A percentile compares a stretch with the other conserved stretches of the same genome.
These are phyloP conservation scores for Eristalis pertinax DNA, from an alignment of 2,888 invertebrate genomes.

Conservation along the genomic window DNA sequence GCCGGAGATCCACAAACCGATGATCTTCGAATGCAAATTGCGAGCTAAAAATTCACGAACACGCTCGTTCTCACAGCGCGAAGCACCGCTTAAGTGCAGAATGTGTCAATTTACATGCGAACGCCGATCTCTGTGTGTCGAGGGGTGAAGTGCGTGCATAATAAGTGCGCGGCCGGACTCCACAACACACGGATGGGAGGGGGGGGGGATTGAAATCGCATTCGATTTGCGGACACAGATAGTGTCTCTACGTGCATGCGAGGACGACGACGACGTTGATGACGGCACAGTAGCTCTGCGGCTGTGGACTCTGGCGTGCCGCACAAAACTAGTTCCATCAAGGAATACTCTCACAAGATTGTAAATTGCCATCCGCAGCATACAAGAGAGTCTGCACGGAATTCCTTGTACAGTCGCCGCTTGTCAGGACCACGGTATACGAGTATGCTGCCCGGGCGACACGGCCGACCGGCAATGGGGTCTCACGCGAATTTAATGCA, in stretches of 20 bases:
- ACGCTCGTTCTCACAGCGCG: constrained; percentile 54
- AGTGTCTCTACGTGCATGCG: constrained; percentile 32
- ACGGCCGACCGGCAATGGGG: constrained; percentile 18
- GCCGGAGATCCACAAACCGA: constrained; percentile 36
- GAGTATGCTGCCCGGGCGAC: constrained; percentile 6
- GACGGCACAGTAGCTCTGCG: not conserved
- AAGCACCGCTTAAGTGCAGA: constrained; percentile 57
- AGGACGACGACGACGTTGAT: not conserved
- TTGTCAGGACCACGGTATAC: constrained; percentile 35
- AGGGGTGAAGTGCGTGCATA: constrained; percentile 33
- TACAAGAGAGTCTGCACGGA: constrained; percentile 25
- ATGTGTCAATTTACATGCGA: constrained; percentile 68
- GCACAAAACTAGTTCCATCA: constrained; percentile 61
- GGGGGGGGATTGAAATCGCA: constrained; percentile 30
- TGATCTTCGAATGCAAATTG: constrained; percentile 62
- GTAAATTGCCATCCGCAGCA: constrained; percentile 45
- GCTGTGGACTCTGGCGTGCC: not conserved
- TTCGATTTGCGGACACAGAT: constrained; percentile 43
- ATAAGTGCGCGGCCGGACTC: constrained; percentile 33
- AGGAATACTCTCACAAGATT: constrained; percentile 65
- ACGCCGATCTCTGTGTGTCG: constrained; percentile 25
- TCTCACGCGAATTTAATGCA: constrained; percentile 63
- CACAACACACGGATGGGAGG: constrained; percentile 1
- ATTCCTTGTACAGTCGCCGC: constrained; percentile 53
- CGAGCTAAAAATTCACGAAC: constrained; percentile 55